Evolutionary conservation across 2,888 invertebrate genomes (phyloP), one percentile per base, ranked within the genome.

Genomic region (Patella ulyssiponensis): DNA sequence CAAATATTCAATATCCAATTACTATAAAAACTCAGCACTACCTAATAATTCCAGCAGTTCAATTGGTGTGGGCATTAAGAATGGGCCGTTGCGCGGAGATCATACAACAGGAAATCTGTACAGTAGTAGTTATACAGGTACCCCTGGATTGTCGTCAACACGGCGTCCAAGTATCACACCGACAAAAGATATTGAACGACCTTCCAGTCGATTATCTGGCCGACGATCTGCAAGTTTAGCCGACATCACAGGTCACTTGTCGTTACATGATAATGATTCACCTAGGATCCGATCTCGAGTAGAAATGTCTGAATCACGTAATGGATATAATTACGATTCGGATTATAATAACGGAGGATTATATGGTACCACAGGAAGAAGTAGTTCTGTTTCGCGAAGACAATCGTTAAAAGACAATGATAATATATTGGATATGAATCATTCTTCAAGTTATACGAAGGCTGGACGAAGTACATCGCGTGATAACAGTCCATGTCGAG

Each of bases 201-300:
- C 75, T 78, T 7, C 70, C 11, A 23, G 20, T 15, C 64, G 64
- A 15, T 71, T n/a, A 74, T 64, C 77, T 27, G 77, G 82, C 20
- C 76, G 80, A 14, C 83, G 85, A 56, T 82, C 85, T 52, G 77
- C 83, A 69, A 85, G 85, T 77, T 77, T 85, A 58, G 81, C 83
- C 58, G 82, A 79, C 74, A 73, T 81, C 27, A 79, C 80, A 58
- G 80, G 81, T 58, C 79, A 80, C 76, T 71, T 81, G 44, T 79
- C 82, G 1, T 71, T 80, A n/a, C 73, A 80, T 78, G 64, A 70
- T n/a, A 70, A 73, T 54, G 81, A 80, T 69, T 80, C 81, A 73
- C 79, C 81, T 75, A 79, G 75, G 75, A 12, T 79, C 15, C 73
- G 72, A 58, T 69, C 75, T 71, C 69, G 82, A 56, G 78, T 71